Base-by-base conservation (phyloP, 2,113 vertebrate genomes). In the Vulpes ferrilata region DNA sequence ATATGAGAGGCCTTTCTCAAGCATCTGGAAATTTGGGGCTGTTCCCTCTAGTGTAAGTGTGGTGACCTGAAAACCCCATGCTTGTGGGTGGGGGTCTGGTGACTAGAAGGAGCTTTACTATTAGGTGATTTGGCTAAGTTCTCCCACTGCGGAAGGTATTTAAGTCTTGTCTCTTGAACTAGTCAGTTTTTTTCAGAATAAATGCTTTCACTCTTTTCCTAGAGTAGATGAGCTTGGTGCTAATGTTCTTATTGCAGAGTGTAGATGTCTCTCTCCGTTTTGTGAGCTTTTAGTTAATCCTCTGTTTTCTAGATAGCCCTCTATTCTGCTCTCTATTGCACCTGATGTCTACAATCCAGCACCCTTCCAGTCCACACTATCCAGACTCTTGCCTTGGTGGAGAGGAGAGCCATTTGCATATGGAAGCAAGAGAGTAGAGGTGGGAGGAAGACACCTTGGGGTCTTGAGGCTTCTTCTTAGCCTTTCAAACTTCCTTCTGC, bases 1-100 rank as follows among this genome's bases (percentile, higher is more conserved):
- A 32, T 57, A 51, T 22, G 11, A 35, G 22, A 62, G 25, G 11
- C n/a, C 81, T 88, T 96, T 48, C 43, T 90, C 23, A 76, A 93
- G 53, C 59, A 48, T 62, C 69, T 95, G 71, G 69, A 87, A 57
- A n/a, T 62, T 93, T 38, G 13, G 88, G n/a, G 38, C 55, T 88
- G 9, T 71, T 48, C 35, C 59, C 43, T 79, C n/a, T 51, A 11
- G 27, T 85, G 73, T 67, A 38, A 91, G 17, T 78, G 10, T 57
- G 9, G 8, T 32, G 30, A 20, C 38, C 23, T 3, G 27, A n/a
- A 60, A 57, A 79, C 8, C 11, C 59, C 19, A 1, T 51, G 67
- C 11, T 93, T 35, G 5, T 8, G 30, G 53, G 22, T 16, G 23
- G 48, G 23, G 16, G 32, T 16, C 53, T 30, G 12, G 59, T 87